Percentiles rank a stretch among this genome's conserved stretches.
These are phyloP conservation scores for Pachypanchax playfairii DNA, from an alignment of 2,113 vertebrate genomes.

Conservation along the genomic window DNA sequence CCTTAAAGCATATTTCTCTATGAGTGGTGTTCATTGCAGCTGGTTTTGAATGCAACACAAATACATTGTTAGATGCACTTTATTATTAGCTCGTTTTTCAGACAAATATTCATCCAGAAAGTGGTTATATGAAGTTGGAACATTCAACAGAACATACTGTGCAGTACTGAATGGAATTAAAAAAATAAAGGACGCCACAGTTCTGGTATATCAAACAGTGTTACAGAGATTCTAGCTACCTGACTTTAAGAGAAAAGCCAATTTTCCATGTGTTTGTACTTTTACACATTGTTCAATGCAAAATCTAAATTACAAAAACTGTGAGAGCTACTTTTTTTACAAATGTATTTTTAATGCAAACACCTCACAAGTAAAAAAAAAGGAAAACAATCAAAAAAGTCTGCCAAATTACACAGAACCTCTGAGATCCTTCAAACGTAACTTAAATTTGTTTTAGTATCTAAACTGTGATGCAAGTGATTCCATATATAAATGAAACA, in stretches of 20 bases:
- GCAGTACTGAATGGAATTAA: neutral
- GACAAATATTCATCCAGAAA: slow-evolving; percentile 6
- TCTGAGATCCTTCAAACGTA: neutral
- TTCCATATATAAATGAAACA: slow-evolving; percentile 40
- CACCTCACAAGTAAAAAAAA: slow-evolving; percentile 27
- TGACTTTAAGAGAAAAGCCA: slow-evolving; percentile 23
- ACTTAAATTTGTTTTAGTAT: too few relatives aligned
- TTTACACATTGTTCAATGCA: slow-evolving; percentile 24
- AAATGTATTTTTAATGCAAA: slow-evolving; percentile 35
- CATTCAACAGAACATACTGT: neutral
- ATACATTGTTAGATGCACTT: neutral
- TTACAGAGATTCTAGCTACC: slow-evolving; percentile 4
- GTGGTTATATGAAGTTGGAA: neutral
- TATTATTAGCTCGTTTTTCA: neutral
- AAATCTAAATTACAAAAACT: slow-evolving; percentile 27
- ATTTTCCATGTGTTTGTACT: slow-evolving; percentile 15
- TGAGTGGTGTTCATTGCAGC: neutral
- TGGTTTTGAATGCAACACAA: neutral
- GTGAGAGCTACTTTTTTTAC: slow-evolving; percentile 27
- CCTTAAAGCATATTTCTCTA: neutral
- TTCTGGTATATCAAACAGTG: neutral
- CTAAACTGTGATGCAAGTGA: slow-evolving; percentile 26
- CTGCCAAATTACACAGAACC: neutral
- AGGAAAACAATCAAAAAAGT: slow-evolving; percentile 26
- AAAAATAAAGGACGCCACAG: neutral